Base-by-base conservation (phyloP, 2,113 vertebrate species). In the Pongo pygmaeus region DNA sequence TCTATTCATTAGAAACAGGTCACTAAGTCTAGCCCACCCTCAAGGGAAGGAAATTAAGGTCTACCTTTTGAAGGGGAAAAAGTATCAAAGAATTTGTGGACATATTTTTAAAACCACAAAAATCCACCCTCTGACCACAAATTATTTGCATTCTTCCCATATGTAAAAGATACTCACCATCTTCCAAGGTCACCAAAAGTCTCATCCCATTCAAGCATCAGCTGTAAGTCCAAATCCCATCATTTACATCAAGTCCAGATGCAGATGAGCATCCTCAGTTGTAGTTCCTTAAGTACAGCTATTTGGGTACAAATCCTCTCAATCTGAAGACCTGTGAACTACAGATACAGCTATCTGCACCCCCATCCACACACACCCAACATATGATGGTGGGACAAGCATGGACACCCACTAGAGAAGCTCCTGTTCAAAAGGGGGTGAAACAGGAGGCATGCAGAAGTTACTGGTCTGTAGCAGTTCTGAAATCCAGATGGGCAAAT, bases 41-140 rank as follows among this genome's bases (percentile, higher is more conserved):
- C 59, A 83, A 88, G 20, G 35, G 46, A 61, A 78, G 69, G 9
- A 23, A 89, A 75, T 57, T 78, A 55, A 70, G 27, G 35, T 32
- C 32, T 5, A 46, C 14, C 14, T 80, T 18, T 18, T 55, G 14
- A 89, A 75, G 64, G 38, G 2, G 61, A 32, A 84, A 50, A 91
- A 75, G 6, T 46, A 89, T 61, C 52, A 70, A 72, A 77, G 18
- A 70, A 83, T 87, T n/a, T 83, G 50, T 38, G 10, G 10, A 23
- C 14, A 11, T 80, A 70, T 78, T 64, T 96, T 97, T 77, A 16
- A 86, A 92, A 79, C 27, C 84, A 94, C 38, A 61, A 52, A 61
- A 94, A 69, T 57, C 48, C 25, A 74, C 18, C 8, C 23, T 77
- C 74, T 38, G 22, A 78, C 22, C 75, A 74, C 22, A 96, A 81